phyloP scores from a whole-genome alignment of 2,113 vertebrate species.

The Rallus limicola region DNA sequence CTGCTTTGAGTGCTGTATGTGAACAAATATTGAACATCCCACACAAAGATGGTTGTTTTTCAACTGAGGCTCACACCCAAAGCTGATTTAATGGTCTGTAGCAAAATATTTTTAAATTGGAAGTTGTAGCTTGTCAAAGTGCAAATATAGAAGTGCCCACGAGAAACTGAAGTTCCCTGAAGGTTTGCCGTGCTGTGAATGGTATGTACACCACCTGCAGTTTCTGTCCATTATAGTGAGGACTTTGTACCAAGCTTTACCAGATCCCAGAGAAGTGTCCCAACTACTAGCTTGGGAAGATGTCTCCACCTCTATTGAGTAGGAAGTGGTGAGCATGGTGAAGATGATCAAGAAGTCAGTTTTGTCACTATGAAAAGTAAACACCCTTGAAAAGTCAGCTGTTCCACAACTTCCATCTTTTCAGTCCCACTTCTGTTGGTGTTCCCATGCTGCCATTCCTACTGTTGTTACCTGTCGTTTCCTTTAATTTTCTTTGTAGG shows the following conservation, averaged over 20 bases:
- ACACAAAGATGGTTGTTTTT: neutral
- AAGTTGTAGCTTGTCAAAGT: neutral
- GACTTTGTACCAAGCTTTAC: neutral
- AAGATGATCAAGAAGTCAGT: neutral
- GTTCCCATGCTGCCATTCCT: neutral
- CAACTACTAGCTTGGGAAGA: neutral
- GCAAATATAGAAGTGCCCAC: neutral
- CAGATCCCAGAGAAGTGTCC: neutral
- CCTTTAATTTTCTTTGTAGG: neutral
- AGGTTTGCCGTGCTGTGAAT: neutral
- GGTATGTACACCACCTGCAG: rapidly evolving
- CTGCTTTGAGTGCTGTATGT: neutral
- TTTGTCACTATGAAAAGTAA: neutral
- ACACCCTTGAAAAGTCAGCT: neutral
- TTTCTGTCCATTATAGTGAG: neutral
- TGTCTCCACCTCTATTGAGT: neutral
- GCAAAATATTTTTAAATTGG: neutral
- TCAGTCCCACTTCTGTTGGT: neutral
- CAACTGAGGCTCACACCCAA: neutral
- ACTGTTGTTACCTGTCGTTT: neutral
- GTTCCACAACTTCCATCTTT: neutral
- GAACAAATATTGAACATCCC: neutral
- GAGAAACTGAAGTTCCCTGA: neutral
- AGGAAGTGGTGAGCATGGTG: neutral
- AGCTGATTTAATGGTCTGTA: neutral